Evolutionary conservation across 2,113 vertebrate genomes (phyloP).

Genomic region (Pontoporia blainvillei): DNA sequence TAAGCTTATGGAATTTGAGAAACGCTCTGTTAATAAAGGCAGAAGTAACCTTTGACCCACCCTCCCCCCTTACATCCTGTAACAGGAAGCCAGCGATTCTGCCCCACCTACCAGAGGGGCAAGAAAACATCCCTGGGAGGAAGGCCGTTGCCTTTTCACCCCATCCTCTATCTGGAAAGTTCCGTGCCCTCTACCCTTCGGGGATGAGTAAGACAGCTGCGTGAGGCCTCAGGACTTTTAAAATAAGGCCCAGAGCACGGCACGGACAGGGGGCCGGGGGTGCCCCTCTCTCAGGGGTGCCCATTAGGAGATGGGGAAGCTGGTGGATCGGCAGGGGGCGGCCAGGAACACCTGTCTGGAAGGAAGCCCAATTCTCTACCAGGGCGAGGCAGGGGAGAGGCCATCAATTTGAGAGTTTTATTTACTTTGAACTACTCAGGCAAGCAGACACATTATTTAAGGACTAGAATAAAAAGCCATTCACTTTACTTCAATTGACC

Average conservation of each 20-base stretch:
- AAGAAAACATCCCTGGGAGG: not conserved
- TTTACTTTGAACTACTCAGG: constrained; percentile 80
- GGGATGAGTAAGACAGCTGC: not conserved
- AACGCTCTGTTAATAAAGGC: constrained; percentile 38
- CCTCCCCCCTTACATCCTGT: constrained; percentile 52
- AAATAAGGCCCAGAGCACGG: not conserved
- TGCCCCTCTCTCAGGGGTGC: not conserved
- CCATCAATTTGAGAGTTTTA: constrained; percentile 72
- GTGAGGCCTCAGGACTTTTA: not conserved
- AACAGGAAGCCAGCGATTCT: constrained; percentile 42
- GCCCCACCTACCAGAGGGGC: constrained; percentile 45
- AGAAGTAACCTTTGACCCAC: constrained; percentile 30
- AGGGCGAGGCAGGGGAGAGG: not conserved
- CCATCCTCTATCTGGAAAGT: constrained; percentile 41
- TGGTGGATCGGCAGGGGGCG: not conserved
- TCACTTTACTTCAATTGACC: constrained; percentile 83
- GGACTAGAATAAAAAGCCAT: constrained; percentile 82
- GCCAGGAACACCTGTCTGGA: not conserved
- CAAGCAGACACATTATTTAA: constrained; percentile 83
- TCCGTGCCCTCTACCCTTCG: not conserved
- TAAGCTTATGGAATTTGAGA: constrained; percentile 63
- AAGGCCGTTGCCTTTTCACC: constrained; percentile 33
- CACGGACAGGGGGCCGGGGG: accelerated
- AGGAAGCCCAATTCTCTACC: not conserved
- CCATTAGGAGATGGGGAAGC: not conserved